phyloP scores from a whole-genome alignment of 2,888 invertebrate genomes.

The Apodemia duryi region DNA sequence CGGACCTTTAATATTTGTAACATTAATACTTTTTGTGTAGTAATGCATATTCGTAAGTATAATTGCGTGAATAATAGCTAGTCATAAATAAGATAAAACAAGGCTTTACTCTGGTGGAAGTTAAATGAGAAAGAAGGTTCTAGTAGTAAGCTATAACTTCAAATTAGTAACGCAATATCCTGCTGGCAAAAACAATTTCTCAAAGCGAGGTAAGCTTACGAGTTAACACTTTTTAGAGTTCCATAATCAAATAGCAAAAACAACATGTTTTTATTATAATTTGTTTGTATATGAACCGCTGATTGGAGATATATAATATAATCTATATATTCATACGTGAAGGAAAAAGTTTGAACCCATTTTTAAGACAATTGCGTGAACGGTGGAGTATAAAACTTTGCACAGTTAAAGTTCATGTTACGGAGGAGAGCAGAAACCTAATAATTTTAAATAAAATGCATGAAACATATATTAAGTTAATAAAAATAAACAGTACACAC shows the following conservation, averaged over 20 bases:
- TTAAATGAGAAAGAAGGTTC: conserved; percentile 23
- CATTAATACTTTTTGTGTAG: not conserved
- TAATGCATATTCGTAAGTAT: not conserved
- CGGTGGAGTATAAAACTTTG: too few relatives aligned
- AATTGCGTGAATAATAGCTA: conserved; percentile 15
- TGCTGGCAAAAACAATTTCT: conserved; percentile 64
- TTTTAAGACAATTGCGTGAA: too few relatives aligned
- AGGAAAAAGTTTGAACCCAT: too few relatives aligned
- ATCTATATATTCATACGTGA: too few relatives aligned
- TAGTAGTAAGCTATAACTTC: conserved; percentile 58
- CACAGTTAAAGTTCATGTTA: too few relatives aligned
- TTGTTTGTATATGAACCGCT: too few relatives aligned
- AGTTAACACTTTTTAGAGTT: conserved; percentile 13
- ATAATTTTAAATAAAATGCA: too few relatives aligned
- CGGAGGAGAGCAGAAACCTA: too few relatives aligned
- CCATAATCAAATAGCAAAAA: not conserved
- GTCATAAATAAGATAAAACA: conserved; percentile 15
- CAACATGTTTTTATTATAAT: not conserved
- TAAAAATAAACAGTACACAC: too few relatives aligned
- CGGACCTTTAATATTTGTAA: too few relatives aligned
- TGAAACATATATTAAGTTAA: too few relatives aligned
- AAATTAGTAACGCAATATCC: conserved; percentile 59
- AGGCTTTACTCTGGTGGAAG: conserved; percentile 18
- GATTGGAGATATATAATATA: too few relatives aligned
- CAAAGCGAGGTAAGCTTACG: conserved; percentile 30